Percentiles rank a stretch among this genome's conserved stretches.
Conservation (phyloP, 2,797 vertebrate species). For the Tamandua tetradactyla region DNA sequence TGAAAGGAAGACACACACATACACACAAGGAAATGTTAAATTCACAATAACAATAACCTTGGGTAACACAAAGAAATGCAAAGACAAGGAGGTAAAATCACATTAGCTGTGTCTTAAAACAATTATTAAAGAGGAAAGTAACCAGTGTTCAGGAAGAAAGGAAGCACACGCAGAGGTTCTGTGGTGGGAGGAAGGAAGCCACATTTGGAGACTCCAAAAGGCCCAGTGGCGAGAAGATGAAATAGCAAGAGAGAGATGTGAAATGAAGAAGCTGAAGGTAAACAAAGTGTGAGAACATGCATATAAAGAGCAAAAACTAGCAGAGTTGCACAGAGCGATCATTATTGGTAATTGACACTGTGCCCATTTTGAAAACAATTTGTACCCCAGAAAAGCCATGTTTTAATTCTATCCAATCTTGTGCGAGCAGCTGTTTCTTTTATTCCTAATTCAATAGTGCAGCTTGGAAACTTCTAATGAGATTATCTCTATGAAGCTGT, state of each 20-base stretch:
- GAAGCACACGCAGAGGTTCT: neutral
- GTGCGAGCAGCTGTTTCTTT: no score
- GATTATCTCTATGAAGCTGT: no score
- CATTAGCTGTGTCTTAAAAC: no score
- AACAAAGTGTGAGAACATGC: neutral
- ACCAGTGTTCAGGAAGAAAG: neutral
- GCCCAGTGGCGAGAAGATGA: neutral
- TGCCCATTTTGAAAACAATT: no score
- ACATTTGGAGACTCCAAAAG: neutral
- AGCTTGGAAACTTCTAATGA: no score
- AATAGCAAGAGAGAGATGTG: neutral
- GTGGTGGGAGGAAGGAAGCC: neutral
- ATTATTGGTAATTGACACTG: neutral
- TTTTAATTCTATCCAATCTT: no score
- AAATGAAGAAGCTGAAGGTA: neutral
- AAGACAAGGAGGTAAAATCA: neutral
- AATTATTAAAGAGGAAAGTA: neutral
- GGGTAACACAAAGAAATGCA: neutral
- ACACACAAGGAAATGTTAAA: neutral
- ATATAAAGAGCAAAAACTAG: neutral
- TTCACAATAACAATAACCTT: neutral
- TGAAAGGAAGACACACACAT: neutral
- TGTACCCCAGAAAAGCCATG: no score
- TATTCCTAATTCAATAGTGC: no score
- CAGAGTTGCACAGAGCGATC: neutral